phyloP scores from a whole-genome alignment of 2,113 vertebrate species.

The Vanacampus margaritifer region DNA sequence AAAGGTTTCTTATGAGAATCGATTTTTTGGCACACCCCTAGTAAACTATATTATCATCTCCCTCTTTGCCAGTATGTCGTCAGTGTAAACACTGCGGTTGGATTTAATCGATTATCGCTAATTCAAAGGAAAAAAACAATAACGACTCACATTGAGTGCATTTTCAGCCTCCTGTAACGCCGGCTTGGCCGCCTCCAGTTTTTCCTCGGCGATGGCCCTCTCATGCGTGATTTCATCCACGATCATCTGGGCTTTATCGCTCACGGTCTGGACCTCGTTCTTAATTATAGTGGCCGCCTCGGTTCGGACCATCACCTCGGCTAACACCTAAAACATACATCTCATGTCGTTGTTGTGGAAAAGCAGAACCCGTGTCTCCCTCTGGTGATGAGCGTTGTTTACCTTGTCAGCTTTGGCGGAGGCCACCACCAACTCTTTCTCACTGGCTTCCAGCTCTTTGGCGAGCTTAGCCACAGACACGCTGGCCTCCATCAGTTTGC shows the following conservation, averaged over 20 bases:
- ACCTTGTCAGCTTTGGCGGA: slow-evolving; percentile 81
- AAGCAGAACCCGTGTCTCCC: too few relatives aligned
- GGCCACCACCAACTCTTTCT: slow-evolving; percentile 81
- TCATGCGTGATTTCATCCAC: slow-evolving; percentile 82
- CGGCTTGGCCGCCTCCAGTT: slow-evolving; percentile 79
- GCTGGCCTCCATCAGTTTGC: slow-evolving; percentile 83
- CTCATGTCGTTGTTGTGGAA: neutral
- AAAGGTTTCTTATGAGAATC: too few relatives aligned
- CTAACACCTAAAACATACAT: slow-evolving; percentile 58
- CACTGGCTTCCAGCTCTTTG: slow-evolving; percentile 74
- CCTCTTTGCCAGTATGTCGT: too few relatives aligned
- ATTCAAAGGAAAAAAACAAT: slow-evolving; percentile 19
- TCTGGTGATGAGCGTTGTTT: too few relatives aligned
- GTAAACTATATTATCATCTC: too few relatives aligned
- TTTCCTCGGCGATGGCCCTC: slow-evolving; percentile 76
- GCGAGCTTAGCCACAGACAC: slow-evolving; percentile 77
- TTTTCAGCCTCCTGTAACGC: slow-evolving; percentile 78
- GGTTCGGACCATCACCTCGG: slow-evolving; percentile 79
- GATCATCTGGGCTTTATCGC: slow-evolving; percentile 82
- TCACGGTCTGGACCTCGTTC: slow-evolving; percentile 80
- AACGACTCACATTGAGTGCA: slow-evolving; percentile 77
- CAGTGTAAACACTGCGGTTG: too few relatives aligned
- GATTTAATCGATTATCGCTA: too few relatives aligned
- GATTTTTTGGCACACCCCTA: too few relatives aligned
- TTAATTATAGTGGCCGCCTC: slow-evolving; percentile 81